Base-by-base conservation (phyloP, 2,797 vertebrate genomes). In the Enteromius viviparus region DNA sequence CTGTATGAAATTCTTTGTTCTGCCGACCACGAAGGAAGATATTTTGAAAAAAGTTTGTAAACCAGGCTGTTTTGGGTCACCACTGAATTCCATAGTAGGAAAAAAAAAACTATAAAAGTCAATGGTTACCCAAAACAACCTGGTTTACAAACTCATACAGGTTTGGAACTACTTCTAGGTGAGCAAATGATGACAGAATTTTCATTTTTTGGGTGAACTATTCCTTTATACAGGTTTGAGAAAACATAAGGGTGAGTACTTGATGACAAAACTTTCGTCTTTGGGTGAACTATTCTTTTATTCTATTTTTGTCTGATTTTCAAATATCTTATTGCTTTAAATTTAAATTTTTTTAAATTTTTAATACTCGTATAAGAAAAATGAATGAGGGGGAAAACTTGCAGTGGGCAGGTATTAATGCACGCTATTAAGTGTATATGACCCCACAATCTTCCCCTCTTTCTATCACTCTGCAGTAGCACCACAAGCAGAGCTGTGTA, bases 381-480 rank as follows among this genome's bases (percentile, higher is more conserved):
- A 62, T 62, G 15, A 32, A 65, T 19, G 15, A 29, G 3, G 23
- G 23, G 21, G 6, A 47, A 62, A 29, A 60, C 58, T 26, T 14
- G 19, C 0, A 9, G 45, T 72, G 15, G 9, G 47, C 2, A 5
- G 29, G 29, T 19, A 53, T 17, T 37, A 55, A n/a, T 42, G 32
- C n/a, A 70, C 21, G 17, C 37, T 47, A 53, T 55, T 78, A 47
- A 29, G 55, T 80, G 29, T 45, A 23, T 51, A 32, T 62, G 29
- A 29, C 7, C 40, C 47, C 29, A 23, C 26, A 40, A 7, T 76
- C 42, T 37, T 64, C 68, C 72, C 72, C 26, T 58, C 64, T 74
- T 55, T 40, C 6, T 42, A 11, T 58, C 42, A 34, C 78, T 55
- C 74, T 83, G 77, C 81, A 75, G 83, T 86, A 75, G 53, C 32